Evolutionary conservation across 2,888 invertebrate species (phyloP), one percentile per base, ranked within the genome.

Genomic region (Morpho achilles): DNA sequence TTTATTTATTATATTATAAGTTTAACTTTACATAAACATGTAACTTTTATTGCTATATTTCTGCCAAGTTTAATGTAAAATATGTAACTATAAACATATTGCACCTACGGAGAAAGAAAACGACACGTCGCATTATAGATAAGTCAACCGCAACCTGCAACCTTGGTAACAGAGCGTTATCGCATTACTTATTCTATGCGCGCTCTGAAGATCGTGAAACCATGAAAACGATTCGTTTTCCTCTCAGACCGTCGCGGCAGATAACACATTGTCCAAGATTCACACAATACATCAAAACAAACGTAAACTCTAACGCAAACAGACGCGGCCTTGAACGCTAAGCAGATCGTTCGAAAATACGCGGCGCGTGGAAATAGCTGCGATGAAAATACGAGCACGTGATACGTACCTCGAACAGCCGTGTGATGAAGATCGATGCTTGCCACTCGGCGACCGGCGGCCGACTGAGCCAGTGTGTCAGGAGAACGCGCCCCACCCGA

Each of bases 391-490:
- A 87, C 80, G 73, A 81, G 80, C 89, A 88, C 89, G 88, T 89
- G 89, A 88, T 79, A 88, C 88, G 80, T 88, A 89, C 89, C 89
- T 89, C 82, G 83, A 80, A 82, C 75, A 74, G 80, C 73, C 77
- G 82, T 85, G 79, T 82, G 82, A 75, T 80, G 87, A 86, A 87
- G 87, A 88, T 88, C 89, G 84, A 89, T 89, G 87, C 83, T 88
- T 86, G 86, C 82, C 82, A 88, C 88, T 87, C 84, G 84, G 82
- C 87, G 87, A 83, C 87, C 87, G 85, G 80, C 80, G 81, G 84
- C 84, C 80, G 82, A 91, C 91, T 92, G 91, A 91, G 92, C 91
- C 92, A 92, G 85, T 87, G 85, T 91, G 91, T 91, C 91, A 91
- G 87, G 23, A 74, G 84, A 80, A 80, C 86, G 82, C 86, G 88